Evolutionary conservation across 2,797 vertebrate genomes (phyloP).

Genomic region (Poecilia velifera): DNA sequence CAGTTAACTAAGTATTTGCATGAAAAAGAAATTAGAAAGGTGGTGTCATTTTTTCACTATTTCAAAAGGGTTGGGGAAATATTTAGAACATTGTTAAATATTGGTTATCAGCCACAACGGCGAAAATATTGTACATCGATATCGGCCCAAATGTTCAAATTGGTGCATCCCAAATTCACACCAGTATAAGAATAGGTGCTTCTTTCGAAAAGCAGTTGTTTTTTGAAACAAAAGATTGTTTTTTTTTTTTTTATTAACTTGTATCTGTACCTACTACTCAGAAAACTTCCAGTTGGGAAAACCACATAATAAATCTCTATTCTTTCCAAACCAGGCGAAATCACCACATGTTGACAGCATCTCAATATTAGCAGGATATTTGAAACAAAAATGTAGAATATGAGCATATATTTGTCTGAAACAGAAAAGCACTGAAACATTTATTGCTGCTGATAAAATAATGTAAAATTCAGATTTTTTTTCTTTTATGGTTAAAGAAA

Average conservation of each 20-base stretch:
- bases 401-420: background rate
- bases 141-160: too few species aligned
- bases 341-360: background rate
- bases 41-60: too few species aligned
- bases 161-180: too few species aligned
- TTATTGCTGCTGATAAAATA: background rate
- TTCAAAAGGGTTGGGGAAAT: too few species aligned
- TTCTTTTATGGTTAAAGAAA: background rate
- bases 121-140: too few species aligned
- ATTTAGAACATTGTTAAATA: too few species aligned
- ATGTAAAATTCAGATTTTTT: background rate
- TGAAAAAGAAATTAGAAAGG: background rate
- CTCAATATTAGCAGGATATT: background rate
- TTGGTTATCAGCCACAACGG: too few species aligned
- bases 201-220: background rate
- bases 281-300: background rate
- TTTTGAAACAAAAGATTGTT: background rate
- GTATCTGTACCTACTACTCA: background rate
- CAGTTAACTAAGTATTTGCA: background rate
- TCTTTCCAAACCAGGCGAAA: background rate
- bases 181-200: background rate
- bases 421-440: background rate
- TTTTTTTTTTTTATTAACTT: background rate
- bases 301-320: background rate
- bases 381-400: background rate